A percentile compares a stretch with the other conserved stretches of the same genome.
Evolutionary conservation across 92 coral and sea anemone genomes (phyloP).

Genomic region (Actinernus sp.): DNA sequence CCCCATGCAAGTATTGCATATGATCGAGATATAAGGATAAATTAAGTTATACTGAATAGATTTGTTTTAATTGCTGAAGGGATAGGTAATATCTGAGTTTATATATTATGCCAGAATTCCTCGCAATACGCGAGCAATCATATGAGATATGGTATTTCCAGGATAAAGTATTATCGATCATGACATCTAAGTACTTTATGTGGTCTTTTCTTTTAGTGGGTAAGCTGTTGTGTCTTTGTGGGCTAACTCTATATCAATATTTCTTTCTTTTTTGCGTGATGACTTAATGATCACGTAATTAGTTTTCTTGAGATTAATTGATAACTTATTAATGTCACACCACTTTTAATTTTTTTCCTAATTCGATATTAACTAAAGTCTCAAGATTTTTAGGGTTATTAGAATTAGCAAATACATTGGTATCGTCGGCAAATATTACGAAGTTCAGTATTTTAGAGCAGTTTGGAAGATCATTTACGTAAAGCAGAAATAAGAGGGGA

Average conservation of each 20-base stretch:
- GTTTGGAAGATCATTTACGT: conserved; percentile 24
- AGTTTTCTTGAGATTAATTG: too few species aligned
- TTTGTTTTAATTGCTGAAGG: background rate
- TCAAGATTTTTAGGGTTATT: conserved; percentile 3
- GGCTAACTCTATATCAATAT: conserved; percentile 30
- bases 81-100: conserved; percentile 42
- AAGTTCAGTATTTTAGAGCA: conserved; percentile 19
- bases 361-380: conserved; percentile 9
- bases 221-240: too few species aligned
- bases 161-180: background rate
- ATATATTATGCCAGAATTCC: conserved; percentile 31
- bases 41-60: too few species aligned
- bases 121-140: too few species aligned
- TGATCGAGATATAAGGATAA: too few species aligned
- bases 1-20: too few species aligned
- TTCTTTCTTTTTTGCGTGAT: conserved; percentile 14
- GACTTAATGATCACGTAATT: conserved; percentile 54
- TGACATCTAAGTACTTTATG: conserved; percentile 20
- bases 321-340: too few species aligned
- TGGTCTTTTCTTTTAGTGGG: too few species aligned
- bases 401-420: conserved; percentile 14
- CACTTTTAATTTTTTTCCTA: conserved; percentile 32
- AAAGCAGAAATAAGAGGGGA: conserved; percentile 2
- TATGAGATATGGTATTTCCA: too few species aligned
- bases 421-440: conserved; percentile 16